Evolutionary conservation across 2,888 invertebrate genomes (phyloP).

Genomic region (Dendrolimus pini): DNA sequence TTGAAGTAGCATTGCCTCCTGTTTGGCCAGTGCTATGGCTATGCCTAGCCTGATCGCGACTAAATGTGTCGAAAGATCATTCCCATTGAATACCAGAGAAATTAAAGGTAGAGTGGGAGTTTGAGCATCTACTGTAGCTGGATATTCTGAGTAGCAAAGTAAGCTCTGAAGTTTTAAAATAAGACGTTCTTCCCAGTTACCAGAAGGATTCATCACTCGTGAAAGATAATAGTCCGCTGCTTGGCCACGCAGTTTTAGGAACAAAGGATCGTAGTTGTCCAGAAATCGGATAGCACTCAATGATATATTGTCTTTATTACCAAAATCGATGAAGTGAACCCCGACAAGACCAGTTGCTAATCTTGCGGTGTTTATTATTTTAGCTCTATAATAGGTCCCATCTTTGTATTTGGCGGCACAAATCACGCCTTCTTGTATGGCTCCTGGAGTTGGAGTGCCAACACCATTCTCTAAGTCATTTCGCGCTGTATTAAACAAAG

Average conservation of each 20-base stretch:
- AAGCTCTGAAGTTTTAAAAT: conserved; percentile 54
- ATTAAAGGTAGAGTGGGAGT: conserved; percentile 57
- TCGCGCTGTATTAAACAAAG: conserved; percentile 50
- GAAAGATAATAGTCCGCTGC: conserved; percentile 78
- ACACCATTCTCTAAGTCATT: conserved; percentile 62
- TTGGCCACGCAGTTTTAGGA: conserved; percentile 71
- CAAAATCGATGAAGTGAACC: conserved; percentile 82
- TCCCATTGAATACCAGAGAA: conserved; percentile 62
- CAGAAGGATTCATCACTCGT: conserved; percentile 68
- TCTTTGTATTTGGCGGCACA: conserved; percentile 83
- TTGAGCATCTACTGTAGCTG: conserved; percentile 48
- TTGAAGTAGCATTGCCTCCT: conserved; percentile 54
- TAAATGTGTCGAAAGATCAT: conserved; percentile 65
- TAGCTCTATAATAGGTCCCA: conserved; percentile 80
- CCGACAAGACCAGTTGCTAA: conserved; percentile 73
- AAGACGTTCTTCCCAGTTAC: conserved; percentile 72
- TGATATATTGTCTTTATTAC: conserved; percentile 79
- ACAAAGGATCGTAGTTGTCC: conserved; percentile 66
- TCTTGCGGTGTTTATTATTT: conserved; percentile 66
- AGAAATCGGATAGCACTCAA: conserved; percentile 76
- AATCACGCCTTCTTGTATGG: conserved; percentile 70
- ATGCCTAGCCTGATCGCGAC: conserved; percentile 61
- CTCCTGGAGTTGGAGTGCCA: conserved; percentile 61
- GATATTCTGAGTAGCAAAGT: conserved; percentile 59
- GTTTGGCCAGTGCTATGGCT: conserved; percentile 58